Conservation (phyloP, 2,113 vertebrate genomes). For the Plecotus auritus region DNA sequence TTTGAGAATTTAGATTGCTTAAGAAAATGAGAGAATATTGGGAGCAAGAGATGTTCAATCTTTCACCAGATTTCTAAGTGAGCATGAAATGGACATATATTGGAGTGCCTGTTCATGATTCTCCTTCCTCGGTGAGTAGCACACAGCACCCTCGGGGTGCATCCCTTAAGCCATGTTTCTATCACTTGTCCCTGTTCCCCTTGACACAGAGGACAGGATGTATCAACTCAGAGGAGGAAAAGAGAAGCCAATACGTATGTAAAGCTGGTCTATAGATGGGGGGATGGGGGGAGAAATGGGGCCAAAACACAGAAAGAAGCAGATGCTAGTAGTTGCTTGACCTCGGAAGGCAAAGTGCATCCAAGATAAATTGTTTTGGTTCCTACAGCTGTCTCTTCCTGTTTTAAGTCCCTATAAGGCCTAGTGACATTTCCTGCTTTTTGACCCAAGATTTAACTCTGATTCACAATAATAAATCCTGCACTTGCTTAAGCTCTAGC, state of each 20-base stretch:
- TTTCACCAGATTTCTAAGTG: neutral
- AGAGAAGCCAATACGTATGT: neutral
- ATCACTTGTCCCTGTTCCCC: neutral
- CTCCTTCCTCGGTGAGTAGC: neutral
- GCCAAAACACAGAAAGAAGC: neutral
- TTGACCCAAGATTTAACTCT: slow-evolving; percentile 20
- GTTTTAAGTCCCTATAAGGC: neutral
- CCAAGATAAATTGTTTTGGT: neutral
- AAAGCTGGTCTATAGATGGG: neutral
- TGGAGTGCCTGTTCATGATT: neutral
- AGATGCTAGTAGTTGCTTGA: neutral
- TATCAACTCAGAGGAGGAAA: neutral
- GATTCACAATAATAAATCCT: slow-evolving; percentile 27
- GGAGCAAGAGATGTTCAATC: neutral
- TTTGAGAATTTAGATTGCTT: slow-evolving; percentile 4
- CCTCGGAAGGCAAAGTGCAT: neutral
- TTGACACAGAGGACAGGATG: too few relatives aligned
- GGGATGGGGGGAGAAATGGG: fast-evolving
- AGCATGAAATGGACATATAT: neutral
- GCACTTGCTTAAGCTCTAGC: neutral
- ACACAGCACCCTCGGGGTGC: neutral
- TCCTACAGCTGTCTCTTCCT: neutral
- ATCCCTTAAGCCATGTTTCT: neutral
- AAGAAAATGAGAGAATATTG: neutral
- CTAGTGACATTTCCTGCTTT: neutral